Base-by-base conservation (phyloP, 2,797 vertebrate species). In the Pseudomugil tenellus region DNA sequence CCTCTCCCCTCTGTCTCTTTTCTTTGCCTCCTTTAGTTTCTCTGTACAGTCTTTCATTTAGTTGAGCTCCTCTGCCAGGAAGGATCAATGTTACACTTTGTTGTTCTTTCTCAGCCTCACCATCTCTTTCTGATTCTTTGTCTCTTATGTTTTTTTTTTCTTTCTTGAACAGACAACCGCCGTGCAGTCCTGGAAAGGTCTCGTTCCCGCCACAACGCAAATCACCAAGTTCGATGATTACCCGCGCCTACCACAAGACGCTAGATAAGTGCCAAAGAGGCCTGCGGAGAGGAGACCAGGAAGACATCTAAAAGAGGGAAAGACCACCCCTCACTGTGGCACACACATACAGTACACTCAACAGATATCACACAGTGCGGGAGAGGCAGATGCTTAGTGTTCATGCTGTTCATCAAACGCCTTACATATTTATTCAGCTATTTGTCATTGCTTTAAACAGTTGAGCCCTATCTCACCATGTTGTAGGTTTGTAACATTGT, bases 141-240 rank as follows among this genome's bases (percentile, higher is more conserved):
- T 67, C n/a, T 3, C 57, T 48, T 63, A 28, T 32, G 39, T 51
- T 29, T 25, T 60, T 39, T 32, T 32, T 32, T 32, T 32, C 23
- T 8, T 34, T 28, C 35, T 37, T 55, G 12, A 65, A 56, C 94
- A 99, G 98, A 99, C 93, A 98, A 96, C 92, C 96, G 96, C 63
- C 95, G 95, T 58, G 92, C 91, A 64, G 91, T 93, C 92, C 91
- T 99, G 93, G 98, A 99, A 95, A 96, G 97, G 91, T 99, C 98
- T 73, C 96, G 98, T 70, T 99, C 98, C 35, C 96, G 97, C 70
- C 97, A 98, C 94, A 96, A 94, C 76, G 92, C 94, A 93, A 90
- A 93, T 83, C 87, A 95, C 80, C 91, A 94, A 86, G 94, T 94
- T 76, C 93, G 96, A 91, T 99, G 96, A 99, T 94, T 84, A 70